Conservation (phyloP, 1,140 invertebrate species). For the Lepidurus packardi region DNA sequence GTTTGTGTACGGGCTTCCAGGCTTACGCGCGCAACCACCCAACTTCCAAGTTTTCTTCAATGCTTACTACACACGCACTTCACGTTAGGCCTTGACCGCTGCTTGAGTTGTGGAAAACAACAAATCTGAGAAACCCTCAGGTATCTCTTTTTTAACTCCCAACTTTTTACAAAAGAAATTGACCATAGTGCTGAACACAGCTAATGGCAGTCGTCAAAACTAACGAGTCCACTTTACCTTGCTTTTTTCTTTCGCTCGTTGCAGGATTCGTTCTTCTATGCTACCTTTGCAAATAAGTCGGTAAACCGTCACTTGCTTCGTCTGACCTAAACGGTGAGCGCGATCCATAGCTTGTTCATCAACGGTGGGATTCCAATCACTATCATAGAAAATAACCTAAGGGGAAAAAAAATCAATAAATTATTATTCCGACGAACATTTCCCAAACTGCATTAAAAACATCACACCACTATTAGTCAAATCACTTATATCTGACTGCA, state of each 20-base stretch:
- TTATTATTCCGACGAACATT: neutral
- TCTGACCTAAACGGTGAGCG: conserved; percentile 70
- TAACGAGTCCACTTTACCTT: conserved; percentile 54
- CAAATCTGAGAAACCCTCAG: neutral
- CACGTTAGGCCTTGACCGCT: conserved; percentile 8
- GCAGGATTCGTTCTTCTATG: conserved; percentile 83
- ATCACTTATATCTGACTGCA: too few relatives aligned
- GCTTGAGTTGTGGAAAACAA: neutral
- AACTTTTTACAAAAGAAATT: neutral
- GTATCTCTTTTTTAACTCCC: neutral
- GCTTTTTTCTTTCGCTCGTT: conserved; percentile 82
- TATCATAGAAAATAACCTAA: conserved; percentile 97
- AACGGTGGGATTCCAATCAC: conserved; percentile 97
- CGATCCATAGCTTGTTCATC: conserved; percentile 93
- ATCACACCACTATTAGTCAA: too few relatives aligned
- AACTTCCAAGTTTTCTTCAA: neutral
- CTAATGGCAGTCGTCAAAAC: neutral
- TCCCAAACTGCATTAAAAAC: neutral
- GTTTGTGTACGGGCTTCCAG: neutral
- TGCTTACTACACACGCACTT: neutral
- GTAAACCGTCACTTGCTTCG: conserved; percentile 74
- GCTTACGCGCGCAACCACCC: neutral
- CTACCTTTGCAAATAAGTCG: conserved; percentile 84
- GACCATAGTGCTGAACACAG: neutral
- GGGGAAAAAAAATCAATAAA: conserved; percentile 36